Percentiles rank a stretch among this genome's conserved stretches.
These are phyloP conservation scores for Terebella lapidaria DNA, from an alignment of 2,888 invertebrate species.

Conservation along the genomic window DNA sequence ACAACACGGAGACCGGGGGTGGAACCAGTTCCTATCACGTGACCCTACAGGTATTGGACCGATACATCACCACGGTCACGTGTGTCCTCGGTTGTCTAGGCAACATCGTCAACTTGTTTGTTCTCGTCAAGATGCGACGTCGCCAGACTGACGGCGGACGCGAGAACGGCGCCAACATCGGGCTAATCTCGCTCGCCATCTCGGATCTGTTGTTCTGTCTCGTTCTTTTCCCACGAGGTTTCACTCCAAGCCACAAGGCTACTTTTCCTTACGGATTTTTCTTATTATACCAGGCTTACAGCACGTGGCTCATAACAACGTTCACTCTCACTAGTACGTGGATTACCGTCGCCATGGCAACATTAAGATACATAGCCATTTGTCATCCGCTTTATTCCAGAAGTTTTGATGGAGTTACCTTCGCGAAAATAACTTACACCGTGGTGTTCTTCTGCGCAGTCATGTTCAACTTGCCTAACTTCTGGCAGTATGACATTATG, in stretches of 20 bases:
- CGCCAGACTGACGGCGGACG: conserved; percentile 3
- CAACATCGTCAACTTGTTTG: conserved; percentile 12
- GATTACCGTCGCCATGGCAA: conserved; percentile 13
- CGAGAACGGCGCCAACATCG: conserved; percentile 10
- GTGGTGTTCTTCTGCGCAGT: conserved; percentile 2
- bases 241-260: not conserved
- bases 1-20: no score
- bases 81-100: conserved; percentile 13
- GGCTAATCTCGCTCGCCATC: conserved; percentile 11
- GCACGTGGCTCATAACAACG: conserved; percentile 10
- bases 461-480: conserved; percentile 8
- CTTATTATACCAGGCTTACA: conserved; percentile 11
- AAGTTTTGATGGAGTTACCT: not conserved
- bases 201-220: conserved; percentile 15
- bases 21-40: not conserved
- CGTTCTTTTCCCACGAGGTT: conserved; percentile 6
- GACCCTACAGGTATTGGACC: not conserved
- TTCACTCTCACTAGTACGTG: conserved; percentile 14
- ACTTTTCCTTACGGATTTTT: conserved; percentile 1
- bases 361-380: conserved; percentile 11
- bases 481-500: conserved; percentile 10
- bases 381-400: conserved; percentile 12
- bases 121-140: not conserved
- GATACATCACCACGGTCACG: not conserved
- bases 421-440: conserved; percentile 1